Conservation (phyloP, 2,888 invertebrate genomes). For the Hylaea fasciaria region DNA sequence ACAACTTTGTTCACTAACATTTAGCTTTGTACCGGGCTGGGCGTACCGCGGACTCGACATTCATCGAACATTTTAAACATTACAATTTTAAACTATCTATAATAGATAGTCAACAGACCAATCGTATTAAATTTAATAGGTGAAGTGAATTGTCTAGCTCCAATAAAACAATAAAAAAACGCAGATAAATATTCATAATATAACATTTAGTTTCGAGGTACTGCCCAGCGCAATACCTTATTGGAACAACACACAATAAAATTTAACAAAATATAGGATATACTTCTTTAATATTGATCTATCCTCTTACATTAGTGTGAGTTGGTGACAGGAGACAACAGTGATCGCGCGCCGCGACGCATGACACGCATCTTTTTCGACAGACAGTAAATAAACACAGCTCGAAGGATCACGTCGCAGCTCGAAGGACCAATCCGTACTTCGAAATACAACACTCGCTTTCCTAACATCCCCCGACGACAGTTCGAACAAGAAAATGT, state of each 20-base stretch:
- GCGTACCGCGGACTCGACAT: slow-evolving; percentile 44
- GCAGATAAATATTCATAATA: slow-evolving; percentile 41
- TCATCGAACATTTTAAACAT: slow-evolving; percentile 13
- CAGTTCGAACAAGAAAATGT: slow-evolving; percentile 45
- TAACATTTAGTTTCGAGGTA: slow-evolving; percentile 56
- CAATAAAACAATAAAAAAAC: slow-evolving; percentile 38
- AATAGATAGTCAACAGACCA: slow-evolving; percentile 13
- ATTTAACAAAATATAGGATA: slow-evolving; percentile 84
- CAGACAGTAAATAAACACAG: slow-evolving; percentile 18
- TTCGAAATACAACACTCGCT: slow-evolving; percentile 30
- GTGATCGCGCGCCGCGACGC: slow-evolving; percentile 61
- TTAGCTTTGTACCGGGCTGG: slow-evolving; percentile 64
- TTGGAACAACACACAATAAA: slow-evolving; percentile 77
- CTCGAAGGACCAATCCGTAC: slow-evolving; percentile 6
- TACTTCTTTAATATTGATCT: slow-evolving; percentile 77
- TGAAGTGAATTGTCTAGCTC: slow-evolving; percentile 34
- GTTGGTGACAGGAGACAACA: slow-evolving; percentile 77
- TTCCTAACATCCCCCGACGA: slow-evolving; percentile 37
- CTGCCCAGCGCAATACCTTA: slow-evolving; percentile 72
- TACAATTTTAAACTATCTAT: slow-evolving; percentile 10
- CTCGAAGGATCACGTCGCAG: slow-evolving; percentile 22
- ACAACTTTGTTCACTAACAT: slow-evolving; percentile 75
- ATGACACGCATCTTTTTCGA: slow-evolving; percentile 32
- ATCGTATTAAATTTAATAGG: slow-evolving; percentile 28
- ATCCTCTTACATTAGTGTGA: slow-evolving; percentile 75